A percentile compares a stretch with the other conserved stretches of the same genome.
Conservation (phyloP, 2,113 vertebrate species). For the Dunckerocampus dactyliophorus region DNA sequence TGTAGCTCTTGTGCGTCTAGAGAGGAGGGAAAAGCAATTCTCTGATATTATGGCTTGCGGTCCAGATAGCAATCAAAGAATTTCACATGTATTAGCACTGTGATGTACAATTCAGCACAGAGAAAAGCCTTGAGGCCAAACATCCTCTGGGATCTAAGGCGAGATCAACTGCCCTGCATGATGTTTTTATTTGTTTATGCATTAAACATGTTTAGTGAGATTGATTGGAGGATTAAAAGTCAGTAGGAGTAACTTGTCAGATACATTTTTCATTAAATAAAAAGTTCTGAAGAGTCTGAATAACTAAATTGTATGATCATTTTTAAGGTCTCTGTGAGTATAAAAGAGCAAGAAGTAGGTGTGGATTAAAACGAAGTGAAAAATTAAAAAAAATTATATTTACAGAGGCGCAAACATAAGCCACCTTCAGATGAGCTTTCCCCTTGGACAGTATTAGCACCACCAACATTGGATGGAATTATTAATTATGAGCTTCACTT, state of each 20-base stretch:
- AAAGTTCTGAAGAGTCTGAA: not conserved
- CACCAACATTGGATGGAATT: not conserved
- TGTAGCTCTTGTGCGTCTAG: not conserved
- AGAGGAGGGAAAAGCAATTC: not conserved
- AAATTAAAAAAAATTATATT: not conserved
- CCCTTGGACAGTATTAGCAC: not conserved
- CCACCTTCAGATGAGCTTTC: not conserved
- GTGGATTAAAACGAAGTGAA: not conserved
- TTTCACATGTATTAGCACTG: constrained; percentile 2
- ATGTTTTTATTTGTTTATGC: constrained; percentile 6
- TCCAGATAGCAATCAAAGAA: constrained; percentile 6
- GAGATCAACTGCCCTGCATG: not conserved
- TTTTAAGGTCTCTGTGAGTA: not conserved
- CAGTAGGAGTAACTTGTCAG: not conserved
- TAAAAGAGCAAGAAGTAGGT: not conserved
- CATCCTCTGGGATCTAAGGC: not conserved
- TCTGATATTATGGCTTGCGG: constrained; percentile 10
- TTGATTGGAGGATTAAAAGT: not conserved
- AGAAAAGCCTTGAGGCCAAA: not conserved
- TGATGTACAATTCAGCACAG: not conserved
- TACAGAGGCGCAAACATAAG: not conserved
- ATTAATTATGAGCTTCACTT: not conserved
- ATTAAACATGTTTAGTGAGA: constrained; percentile 8
- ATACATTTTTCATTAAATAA: not conserved
- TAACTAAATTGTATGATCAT: not conserved